Evolutionary conservation across 2,888 invertebrate species (phyloP).

Genomic region (Brenthis ino): DNA sequence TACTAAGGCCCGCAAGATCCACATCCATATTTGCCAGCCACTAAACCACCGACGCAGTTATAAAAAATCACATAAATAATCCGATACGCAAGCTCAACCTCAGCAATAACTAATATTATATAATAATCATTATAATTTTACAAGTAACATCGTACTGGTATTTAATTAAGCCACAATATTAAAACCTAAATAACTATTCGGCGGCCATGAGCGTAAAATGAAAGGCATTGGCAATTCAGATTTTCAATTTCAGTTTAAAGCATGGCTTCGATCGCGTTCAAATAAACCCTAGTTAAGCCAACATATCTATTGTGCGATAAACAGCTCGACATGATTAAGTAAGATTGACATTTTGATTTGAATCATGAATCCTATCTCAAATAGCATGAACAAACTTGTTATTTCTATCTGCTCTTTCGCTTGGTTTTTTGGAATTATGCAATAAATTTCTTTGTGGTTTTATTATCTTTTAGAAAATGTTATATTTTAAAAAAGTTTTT

Average conservation of each 20-base stretch:
- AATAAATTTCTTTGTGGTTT: too few relatives aligned
- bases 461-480: too few relatives aligned
- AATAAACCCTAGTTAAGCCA: slow-evolving; percentile 15
- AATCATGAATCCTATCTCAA: background rate
- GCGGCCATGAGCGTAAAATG: slow-evolving; percentile 13
- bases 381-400: too few relatives aligned
- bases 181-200: slow-evolving; percentile 9
- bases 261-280: slow-evolving; percentile 12
- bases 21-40: too few relatives aligned
- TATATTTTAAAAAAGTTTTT: too few relatives aligned
- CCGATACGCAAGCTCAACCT: too few relatives aligned
- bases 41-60: too few relatives aligned
- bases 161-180: slow-evolving; percentile 12
- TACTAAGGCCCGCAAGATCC: too few relatives aligned
- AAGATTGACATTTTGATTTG: slow-evolving; percentile 25
- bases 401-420: too few relatives aligned
- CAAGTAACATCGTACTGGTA: background rate
- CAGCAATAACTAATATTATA: background rate
- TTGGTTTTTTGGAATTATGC: too few relatives aligned
- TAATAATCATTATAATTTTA: background rate
- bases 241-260: slow-evolving; percentile 17
- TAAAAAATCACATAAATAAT: too few relatives aligned
- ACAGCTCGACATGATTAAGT: slow-evolving; percentile 16
- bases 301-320: slow-evolving; percentile 23
- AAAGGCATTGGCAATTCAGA: slow-evolving; percentile 16